Conservation (phyloP, 2,113 vertebrate species). For the human region GRCh38 chr6:14835001-14835500, state of each 20-base stretch:
- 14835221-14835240: background rate
- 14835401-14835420: background rate
- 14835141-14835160: slow-evolving; percentile 53
- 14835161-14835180: slow-evolving; percentile 63
- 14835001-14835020: slow-evolving; percentile 69
- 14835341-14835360: background rate
- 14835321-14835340: slow-evolving; percentile 5
- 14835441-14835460: slow-evolving; percentile 18
- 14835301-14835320: background rate
- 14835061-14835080: slow-evolving; percentile 74
- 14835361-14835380: background rate
- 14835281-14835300: background rate
- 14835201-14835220: slow-evolving; percentile 12
- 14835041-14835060: slow-evolving; percentile 70
- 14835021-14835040: slow-evolving; percentile 71
- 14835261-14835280: background rate
- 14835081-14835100: slow-evolving; percentile 68
- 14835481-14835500: too few species aligned
- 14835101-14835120: slow-evolving; percentile 76
- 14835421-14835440: background rate
- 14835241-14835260: background rate
- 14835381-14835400: slow-evolving; percentile 3
- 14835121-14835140: slow-evolving; percentile 69
- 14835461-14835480: background rate
- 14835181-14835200: slow-evolving; percentile 33